Percentiles rank a stretch among this genome's conserved stretches.
Evolutionary conservation across 2,888 invertebrate species (phyloP).

Genomic region (Strigamia crassipes): DNA sequence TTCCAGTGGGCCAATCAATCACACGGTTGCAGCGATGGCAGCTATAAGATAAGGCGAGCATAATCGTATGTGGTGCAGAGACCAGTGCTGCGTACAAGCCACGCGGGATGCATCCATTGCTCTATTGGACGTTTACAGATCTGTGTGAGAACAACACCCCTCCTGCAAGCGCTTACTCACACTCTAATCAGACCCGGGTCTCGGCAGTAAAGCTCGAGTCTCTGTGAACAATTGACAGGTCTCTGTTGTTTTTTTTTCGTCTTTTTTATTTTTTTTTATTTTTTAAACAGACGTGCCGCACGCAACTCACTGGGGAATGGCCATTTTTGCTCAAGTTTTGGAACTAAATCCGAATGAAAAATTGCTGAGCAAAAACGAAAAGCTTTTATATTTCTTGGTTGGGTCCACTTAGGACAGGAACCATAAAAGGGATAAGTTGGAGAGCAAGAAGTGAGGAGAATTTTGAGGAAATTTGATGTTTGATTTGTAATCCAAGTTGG

Average conservation of each 20-base stretch:
- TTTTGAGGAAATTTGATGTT: slow-evolving; percentile 38
- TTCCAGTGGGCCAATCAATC: slow-evolving; percentile 37
- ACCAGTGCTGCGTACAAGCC: slow-evolving; percentile 32
- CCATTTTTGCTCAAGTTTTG: slow-evolving; percentile 26
- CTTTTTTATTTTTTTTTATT: no score
- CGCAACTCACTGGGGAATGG: slow-evolving; percentile 6
- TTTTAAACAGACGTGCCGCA: slow-evolving; percentile 34
- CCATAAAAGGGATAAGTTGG: slow-evolving; percentile 19
- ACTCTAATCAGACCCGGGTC: slow-evolving; percentile 18
- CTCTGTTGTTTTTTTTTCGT: not conserved
- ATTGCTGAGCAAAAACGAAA: slow-evolving; percentile 32
- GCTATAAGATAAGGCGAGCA: slow-evolving; percentile 38
- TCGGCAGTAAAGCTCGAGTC: not conserved
- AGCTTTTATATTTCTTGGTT: slow-evolving; percentile 32
- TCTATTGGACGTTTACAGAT: slow-evolving; percentile 28
- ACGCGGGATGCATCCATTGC: slow-evolving; percentile 38
- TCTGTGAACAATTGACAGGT: slow-evolving; percentile 31
- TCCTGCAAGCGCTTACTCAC: slow-evolving; percentile 22
- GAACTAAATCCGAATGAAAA: slow-evolving; percentile 40
- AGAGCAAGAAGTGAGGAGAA: not conserved
- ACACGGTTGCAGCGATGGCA: slow-evolving; percentile 20
- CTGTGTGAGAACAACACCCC: slow-evolving; percentile 35
- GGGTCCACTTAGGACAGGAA: not conserved
- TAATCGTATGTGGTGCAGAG: slow-evolving; percentile 36
- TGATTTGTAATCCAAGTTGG: slow-evolving; percentile 26